Conservation (phyloP, 2,113 vertebrate species). For the Rutilus rutilus region DNA sequence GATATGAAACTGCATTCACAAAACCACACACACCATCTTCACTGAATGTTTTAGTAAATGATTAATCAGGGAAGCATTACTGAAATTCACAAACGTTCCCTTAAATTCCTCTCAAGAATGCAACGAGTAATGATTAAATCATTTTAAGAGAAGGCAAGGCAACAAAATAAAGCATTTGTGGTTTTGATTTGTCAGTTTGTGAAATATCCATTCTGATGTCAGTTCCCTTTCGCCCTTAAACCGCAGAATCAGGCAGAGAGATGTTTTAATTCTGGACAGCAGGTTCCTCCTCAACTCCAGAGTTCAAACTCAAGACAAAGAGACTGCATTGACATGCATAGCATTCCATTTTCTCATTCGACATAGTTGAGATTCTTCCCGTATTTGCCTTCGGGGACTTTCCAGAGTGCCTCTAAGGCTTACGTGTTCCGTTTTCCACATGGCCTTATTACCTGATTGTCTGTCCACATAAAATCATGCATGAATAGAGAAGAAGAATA, state of each 20-base stretch:
- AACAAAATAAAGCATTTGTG: not conserved
- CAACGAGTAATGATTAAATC: not conserved
- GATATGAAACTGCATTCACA: not conserved
- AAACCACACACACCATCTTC: not conserved
- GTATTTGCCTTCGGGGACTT: conserved; percentile 49
- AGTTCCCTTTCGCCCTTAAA: not conserved
- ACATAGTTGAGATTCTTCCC: conserved; percentile 55
- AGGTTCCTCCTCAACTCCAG: conserved; percentile 14
- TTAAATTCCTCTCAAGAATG: not conserved
- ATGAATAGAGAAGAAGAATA: not conserved
- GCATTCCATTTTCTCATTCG: conserved; percentile 45
- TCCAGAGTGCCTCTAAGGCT: conserved; percentile 30
- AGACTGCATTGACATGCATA: conserved; percentile 37
- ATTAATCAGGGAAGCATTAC: conserved; percentile 2
- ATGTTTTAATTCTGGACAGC: conserved; percentile 3
- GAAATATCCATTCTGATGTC: not conserved
- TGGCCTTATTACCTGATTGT: not conserved
- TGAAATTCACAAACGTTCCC: conserved; percentile 22
- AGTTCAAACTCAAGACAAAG: conserved; percentile 38
- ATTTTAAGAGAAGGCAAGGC: not conserved
- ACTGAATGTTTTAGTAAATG: conserved; percentile 13
- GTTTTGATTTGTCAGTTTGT: not conserved
- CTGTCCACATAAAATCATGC: not conserved
- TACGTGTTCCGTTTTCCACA: conserved; percentile 1
- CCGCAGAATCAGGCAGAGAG: not conserved